phyloP scores from a whole-genome alignment of 35 echinoderm and acorn worm species.

The Apostichopus californicus region DNA sequence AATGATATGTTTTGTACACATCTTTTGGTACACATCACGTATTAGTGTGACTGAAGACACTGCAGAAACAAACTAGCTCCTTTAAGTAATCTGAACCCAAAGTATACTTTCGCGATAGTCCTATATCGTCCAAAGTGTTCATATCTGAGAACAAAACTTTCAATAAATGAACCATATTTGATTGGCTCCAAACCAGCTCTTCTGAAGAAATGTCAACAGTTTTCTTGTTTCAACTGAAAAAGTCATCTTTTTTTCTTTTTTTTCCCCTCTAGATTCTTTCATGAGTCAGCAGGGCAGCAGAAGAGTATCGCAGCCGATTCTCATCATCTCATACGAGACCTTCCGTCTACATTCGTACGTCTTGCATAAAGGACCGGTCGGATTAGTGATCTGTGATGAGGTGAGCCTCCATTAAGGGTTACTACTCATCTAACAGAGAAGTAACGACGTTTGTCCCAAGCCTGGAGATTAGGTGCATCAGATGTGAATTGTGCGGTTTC shows the following conservation, averaged over 20 bases:
- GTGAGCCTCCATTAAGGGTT: constrained; percentile 28
- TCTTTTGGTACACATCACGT: too few species aligned
- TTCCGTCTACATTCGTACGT: constrained; percentile 86
- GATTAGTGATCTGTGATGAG: constrained; percentile 97
- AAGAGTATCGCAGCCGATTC: constrained; percentile 66
- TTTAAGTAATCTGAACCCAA: too few species aligned
- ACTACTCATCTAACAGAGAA: too few species aligned
- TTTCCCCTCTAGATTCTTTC: constrained; percentile 61
- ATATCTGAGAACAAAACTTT: too few species aligned
- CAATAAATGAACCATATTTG: background rate
- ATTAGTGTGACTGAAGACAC: too few species aligned
- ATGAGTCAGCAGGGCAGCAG: constrained; percentile 80
- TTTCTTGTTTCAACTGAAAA: background rate
- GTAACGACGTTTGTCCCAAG: too few species aligned
- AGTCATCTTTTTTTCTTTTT: background rate
- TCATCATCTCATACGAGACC: constrained; percentile 97
- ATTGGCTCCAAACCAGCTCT: background rate
- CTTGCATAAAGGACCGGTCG: constrained; percentile 80
- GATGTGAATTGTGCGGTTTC: background rate
- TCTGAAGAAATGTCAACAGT: too few species aligned
- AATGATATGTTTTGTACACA: too few species aligned
- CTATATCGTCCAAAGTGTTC: too few species aligned
- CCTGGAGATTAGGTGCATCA: background rate
- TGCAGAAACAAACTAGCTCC: too few species aligned
- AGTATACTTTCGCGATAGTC: too few species aligned